Base-by-base conservation (phyloP, 2,888 invertebrate species). In the Zele albiditarsus region DNA sequence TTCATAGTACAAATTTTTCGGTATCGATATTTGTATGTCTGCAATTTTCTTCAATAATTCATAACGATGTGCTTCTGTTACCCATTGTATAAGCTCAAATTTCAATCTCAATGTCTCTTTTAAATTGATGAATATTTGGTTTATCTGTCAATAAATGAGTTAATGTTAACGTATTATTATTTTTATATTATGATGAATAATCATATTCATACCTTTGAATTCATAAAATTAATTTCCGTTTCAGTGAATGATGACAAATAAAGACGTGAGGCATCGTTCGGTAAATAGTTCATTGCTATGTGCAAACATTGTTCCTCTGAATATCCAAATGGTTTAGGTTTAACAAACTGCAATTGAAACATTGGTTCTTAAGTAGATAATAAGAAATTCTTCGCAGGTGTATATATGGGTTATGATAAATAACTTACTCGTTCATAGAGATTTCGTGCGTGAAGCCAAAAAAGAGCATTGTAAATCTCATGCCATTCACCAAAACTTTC, bases 201-300 rank as follows among this genome's bases (percentile, higher is more conserved):
- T 69, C 28, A 23, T 33, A 16, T 60, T 57, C 70, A 82, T 78
- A 84, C 83, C 71, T 75, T 78, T n/a, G 23, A 23, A 62, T 75
- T 77, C 78, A 83, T 85, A 14, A 69, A 31, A 10, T 14, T 2
- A 25, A 82, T 77, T 74, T 86, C 79, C 12, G 74, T 60, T 0
- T 67, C 25, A 6, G 79, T 72, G 68, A 84, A 84, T 12, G 85
- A 84, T n/a, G 82, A 83, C 42, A 82, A 77, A 68, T 85, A 85
- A 74, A 85, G 77, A 57, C 33, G 67, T 4, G 82, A 82, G 8
- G 84, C 85, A 79, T 84, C 82, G 28, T 76, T 46, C 8, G 76
- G 53, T 76, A 86, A 70, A 14, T 82, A 77, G 57, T 82, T 80
- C 6, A 73, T 71, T 3, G 84, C 77, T 0, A 79, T 75, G 6